Base-by-base conservation (phyloP, 2,113 vertebrate species). In the Nyctereutes procyonoides region DNA sequence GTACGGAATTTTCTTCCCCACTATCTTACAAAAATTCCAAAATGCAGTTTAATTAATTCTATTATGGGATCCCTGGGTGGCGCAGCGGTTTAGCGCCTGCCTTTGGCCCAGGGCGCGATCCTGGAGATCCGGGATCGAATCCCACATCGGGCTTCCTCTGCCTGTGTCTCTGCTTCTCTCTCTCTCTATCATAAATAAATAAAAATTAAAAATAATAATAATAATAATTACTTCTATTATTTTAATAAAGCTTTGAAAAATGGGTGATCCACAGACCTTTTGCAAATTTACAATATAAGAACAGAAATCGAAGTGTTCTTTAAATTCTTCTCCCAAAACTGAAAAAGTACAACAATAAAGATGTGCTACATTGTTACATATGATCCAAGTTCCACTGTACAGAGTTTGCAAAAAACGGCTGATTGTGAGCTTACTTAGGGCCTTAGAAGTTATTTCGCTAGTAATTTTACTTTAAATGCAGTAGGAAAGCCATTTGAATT, bases 261-360 rank as follows among this genome's bases (percentile, higher is more conserved):
- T 77, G 43, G 28, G 16, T 28, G 15, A 26, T 53, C 91, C 62
- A 96, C 35, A 83, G 19, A 58, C 16, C 14, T 96, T 84, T 24
- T 71, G 11, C 35, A 88, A 95, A 93, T 35, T 81, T 97, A 95
- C 93, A 96, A 65, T 71, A 16, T 32, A 85, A 94, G 53, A 86
- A 89, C 13, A 73, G 6, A 80, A 87, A 62, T 74, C 5, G 28
- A 24, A 58, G 11, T 22, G 14, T 58, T 82, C 76, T 88, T 89
- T 88, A 20, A 88, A 79, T 24, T 69, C 24, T 67, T 88, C 84
- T 96, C 35, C 85, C 51, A 88, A 80, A 88, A 96, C 62, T 38
- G 1, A 90, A 93, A 95, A 2, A 20, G 24, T 86, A 35, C 30
- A 89, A 86, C 13, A 71, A 56, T 90, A 79, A 81, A 24, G 26